phyloP scores from a whole-genome alignment of 2,888 invertebrate genomes.

The Tinea trinotella region DNA sequence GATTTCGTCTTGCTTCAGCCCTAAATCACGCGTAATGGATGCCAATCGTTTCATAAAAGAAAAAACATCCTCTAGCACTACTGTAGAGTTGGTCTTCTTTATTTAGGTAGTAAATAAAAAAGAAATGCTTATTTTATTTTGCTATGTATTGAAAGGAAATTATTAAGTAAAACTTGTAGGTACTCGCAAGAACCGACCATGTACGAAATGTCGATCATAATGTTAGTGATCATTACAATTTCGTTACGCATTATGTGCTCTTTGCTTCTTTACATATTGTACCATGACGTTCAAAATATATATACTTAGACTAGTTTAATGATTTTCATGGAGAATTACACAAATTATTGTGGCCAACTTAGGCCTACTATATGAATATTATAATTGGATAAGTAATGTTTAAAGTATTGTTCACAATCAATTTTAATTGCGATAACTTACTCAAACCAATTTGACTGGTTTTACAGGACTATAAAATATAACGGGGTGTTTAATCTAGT shows the following conservation, averaged over 20 bases:
- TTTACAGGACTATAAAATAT: background rate
- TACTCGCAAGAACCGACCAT: no score
- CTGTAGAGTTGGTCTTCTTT: no score
- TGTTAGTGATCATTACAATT: constrained; percentile 10
- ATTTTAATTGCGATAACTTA: background rate
- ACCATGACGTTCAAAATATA: background rate
- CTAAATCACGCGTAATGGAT: constrained; percentile 52
- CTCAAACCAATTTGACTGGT: background rate
- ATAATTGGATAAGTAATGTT: constrained; percentile 4
- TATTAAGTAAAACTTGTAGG: no score
- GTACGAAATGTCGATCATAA: background rate
- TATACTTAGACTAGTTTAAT: no score
- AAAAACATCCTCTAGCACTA: constrained; percentile 11
- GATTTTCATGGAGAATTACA: background rate
- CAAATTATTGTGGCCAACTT: background rate
- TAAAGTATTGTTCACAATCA: background rate
- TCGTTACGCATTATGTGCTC: constrained; percentile 5
- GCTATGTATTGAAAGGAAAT: no score
- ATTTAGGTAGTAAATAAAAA: no score
- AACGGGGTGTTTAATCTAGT: constrained; percentile 4
- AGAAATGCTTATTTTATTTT: no score
- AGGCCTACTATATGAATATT: no score
- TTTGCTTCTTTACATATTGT: background rate
- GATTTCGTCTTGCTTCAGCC: constrained; percentile 38
- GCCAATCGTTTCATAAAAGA: constrained; percentile 20